A percentile compares a stretch with the other conserved stretches of the same genome.
Conservation (phyloP, 2,888 invertebrate species). For the Myopa testacea region DNA sequence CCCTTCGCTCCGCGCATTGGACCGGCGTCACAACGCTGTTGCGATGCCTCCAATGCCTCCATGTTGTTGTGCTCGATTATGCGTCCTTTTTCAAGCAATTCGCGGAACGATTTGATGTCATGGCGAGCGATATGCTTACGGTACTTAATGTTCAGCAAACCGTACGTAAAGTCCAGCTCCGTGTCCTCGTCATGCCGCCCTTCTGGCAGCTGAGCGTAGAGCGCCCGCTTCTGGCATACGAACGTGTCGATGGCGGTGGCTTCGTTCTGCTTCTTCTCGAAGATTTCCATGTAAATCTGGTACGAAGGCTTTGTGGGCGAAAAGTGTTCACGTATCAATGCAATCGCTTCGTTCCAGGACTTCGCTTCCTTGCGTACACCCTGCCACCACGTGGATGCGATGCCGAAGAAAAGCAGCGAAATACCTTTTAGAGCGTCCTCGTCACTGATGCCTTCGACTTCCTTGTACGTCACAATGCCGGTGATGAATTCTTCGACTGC, state of each 20-base stretch:
- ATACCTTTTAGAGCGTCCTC: conserved; percentile 62
- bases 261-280: conserved; percentile 58
- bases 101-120: conserved; percentile 58
- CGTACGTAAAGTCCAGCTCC: conserved; percentile 62
- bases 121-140: conserved; percentile 61
- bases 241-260: conserved; percentile 59
- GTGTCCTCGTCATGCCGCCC: conserved; percentile 62
- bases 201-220: conserved; percentile 63
- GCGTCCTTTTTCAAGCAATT: conserved; percentile 62
- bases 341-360: conserved; percentile 62
- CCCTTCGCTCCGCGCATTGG: conserved; percentile 51
- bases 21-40: conserved; percentile 39
- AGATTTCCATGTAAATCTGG: conserved; percentile 64
- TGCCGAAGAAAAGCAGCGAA: conserved; percentile 58
- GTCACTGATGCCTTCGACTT: conserved; percentile 60
- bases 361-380: conserved; percentile 63
- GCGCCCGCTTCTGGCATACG: conserved; percentile 61
- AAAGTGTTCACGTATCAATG: conserved; percentile 62
- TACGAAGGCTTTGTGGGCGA: conserved; percentile 63
- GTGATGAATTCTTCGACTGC: conserved; percentile 63
- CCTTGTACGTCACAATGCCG: conserved; percentile 60
- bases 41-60: conserved; percentile 48
- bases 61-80: conserved; percentile 60
- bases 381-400: conserved; percentile 65
- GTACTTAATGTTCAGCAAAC: conserved; percentile 61